These are phyloP conservation scores for Eristalinus aeneus DNA, from an alignment of 2,888 invertebrate species.

Conservation along the genomic window DNA sequence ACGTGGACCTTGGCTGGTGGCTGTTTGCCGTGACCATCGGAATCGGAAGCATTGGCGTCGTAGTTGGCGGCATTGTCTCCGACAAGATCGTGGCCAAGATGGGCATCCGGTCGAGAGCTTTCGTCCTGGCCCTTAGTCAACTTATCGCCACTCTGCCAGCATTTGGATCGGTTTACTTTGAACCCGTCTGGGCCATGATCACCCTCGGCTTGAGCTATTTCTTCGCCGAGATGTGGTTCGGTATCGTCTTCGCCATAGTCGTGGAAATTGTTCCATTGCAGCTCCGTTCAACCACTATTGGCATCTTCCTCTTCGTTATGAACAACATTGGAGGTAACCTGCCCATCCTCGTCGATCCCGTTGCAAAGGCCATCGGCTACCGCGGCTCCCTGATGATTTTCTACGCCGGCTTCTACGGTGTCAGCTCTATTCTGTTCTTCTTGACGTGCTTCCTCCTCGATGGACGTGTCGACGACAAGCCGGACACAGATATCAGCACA, in stretches of 20 bases:
- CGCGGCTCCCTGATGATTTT: conserved; percentile 92
- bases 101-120: conserved; percentile 90
- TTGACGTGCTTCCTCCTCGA: conserved; percentile 91
- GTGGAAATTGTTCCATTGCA: conserved; percentile 93
- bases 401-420: conserved; percentile 92
- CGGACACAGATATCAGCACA: conserved; percentile 66
- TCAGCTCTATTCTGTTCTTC: conserved; percentile 92
- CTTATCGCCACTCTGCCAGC: conserved; percentile 91
- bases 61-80: conserved; percentile 88
- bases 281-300: conserved; percentile 91
- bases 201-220: conserved; percentile 93
- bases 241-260: conserved; percentile 93
- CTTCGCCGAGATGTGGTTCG: conserved; percentile 97
- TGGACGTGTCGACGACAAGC: conserved; percentile 79
- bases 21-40: conserved; percentile 93
- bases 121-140: conserved; percentile 91
- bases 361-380: conserved; percentile 90
- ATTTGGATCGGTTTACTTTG: conserved; percentile 91
- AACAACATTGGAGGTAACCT: conserved; percentile 95
- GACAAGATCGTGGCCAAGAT: conserved; percentile 93
- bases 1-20: conserved; percentile 95
- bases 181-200: conserved; percentile 92
- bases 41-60: conserved; percentile 87
- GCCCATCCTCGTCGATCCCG: conserved; percentile 92
- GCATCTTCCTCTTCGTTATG: conserved; percentile 94